phyloP scores from a whole-genome alignment of 2,888 invertebrate genomes.

The Nemotelus pantherinus region DNA sequence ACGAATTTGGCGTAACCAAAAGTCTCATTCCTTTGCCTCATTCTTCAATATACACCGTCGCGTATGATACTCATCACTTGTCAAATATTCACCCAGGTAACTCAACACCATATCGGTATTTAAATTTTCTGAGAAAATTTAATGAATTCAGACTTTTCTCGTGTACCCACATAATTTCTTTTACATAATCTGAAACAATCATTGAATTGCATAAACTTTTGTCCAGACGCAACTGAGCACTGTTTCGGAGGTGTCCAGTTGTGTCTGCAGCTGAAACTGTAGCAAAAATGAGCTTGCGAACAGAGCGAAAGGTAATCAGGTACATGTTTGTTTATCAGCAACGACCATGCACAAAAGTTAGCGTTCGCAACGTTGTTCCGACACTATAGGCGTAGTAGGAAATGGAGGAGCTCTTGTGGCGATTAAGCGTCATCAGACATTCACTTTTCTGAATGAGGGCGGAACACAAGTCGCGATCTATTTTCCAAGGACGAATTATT shows the following conservation, averaged over 20 bases:
- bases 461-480: constrained; percentile 54
- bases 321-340: constrained; percentile 1
- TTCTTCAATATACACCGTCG: too few species aligned
- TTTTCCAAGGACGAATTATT: constrained; percentile 54
- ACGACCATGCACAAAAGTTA: background rate
- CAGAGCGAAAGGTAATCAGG: constrained; percentile 42
- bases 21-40: too few species aligned
- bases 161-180: constrained; percentile 23
- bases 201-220: constrained; percentile 22
- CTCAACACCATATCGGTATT: too few species aligned
- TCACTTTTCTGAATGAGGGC: constrained; percentile 52
- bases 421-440: constrained; percentile 30
- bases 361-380: constrained; percentile 7
- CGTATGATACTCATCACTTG: too few species aligned
- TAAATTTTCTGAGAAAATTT: too few species aligned
- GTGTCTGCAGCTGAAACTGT: background rate
- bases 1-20: too few species aligned
- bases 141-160: too few species aligned
- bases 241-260: background rate
- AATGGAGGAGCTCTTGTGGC: constrained; percentile 30
- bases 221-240: background rate
- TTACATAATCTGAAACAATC: constrained; percentile 3
- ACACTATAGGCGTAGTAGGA: constrained; percentile 36
- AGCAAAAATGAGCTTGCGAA: constrained; percentile 2
- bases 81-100: too few species aligned